Evolutionary conservation across 2,888 invertebrate species (phyloP).

Genomic region (Eudasyphora cyanicolor): DNA sequence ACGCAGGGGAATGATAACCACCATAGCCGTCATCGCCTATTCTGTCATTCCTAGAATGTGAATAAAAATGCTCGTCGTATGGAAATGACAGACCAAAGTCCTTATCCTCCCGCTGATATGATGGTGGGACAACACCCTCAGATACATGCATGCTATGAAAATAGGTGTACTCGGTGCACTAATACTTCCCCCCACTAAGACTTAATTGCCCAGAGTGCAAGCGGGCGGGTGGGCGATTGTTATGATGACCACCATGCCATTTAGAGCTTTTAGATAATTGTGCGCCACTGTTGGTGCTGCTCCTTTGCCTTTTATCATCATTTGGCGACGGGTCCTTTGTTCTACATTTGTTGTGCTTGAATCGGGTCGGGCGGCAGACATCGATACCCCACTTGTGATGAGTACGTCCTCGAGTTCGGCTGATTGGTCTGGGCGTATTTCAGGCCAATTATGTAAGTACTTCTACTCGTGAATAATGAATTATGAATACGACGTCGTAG

Average conservation of each 20-base stretch:
- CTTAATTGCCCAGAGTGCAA: slow-evolving; percentile 37
- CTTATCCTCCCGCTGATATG: slow-evolving; percentile 3
- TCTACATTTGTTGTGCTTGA: not conserved
- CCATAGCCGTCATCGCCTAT: not conserved
- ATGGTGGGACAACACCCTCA: not conserved
- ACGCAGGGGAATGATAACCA: not conserved
- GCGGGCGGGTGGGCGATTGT: slow-evolving; percentile 4
- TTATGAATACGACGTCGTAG: slow-evolving; percentile 4
- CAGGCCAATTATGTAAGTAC: slow-evolving; percentile 25
- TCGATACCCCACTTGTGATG: slow-evolving; percentile 14
- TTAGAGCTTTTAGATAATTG: slow-evolving; percentile 43
- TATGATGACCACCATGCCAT: no score
- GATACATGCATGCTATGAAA: not conserved
- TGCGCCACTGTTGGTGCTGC: not conserved
- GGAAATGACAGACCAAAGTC: slow-evolving; percentile 2
- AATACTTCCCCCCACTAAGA: slow-evolving; percentile 3
- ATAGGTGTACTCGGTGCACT: not conserved
- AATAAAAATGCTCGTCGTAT: not conserved
- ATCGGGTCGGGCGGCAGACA: not conserved
- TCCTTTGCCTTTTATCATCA: not conserved
- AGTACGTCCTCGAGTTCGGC: not conserved
- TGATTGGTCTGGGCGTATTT: slow-evolving; percentile 30
- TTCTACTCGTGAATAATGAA: slow-evolving; percentile 9
- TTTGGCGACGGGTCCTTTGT: slow-evolving; percentile 9
- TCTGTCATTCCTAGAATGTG: not conserved